Evolutionary conservation across 2,797 vertebrate genomes (phyloP).

Genomic region (Alcedo atthis): DNA sequence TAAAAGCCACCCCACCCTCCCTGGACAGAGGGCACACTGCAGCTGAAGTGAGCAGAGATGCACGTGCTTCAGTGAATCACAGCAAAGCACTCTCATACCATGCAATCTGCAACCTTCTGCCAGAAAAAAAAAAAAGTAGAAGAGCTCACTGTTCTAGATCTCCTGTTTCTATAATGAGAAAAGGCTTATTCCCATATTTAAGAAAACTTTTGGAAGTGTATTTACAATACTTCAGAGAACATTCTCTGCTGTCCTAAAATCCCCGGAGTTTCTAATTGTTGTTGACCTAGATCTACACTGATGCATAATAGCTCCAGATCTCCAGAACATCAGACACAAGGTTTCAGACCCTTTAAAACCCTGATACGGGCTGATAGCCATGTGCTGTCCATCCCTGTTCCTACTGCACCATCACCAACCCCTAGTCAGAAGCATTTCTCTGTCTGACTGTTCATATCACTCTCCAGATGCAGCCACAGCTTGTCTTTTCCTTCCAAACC

Average conservation of each 20-base stretch:
- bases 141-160: neutral
- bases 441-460: rapidly evolving
- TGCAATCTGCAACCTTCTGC: neutral
- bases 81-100: neutral
- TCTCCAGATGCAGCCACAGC: neutral
- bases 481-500: neutral
- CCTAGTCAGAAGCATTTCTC: neutral
- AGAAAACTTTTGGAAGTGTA: neutral
- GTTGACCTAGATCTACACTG: neutral
- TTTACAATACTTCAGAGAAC: neutral
- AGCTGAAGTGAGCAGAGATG: neutral
- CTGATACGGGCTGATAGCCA: neutral
- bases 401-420: neutral
- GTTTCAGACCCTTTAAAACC: neutral
- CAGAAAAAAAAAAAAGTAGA: neutral
- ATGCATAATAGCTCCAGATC: neutral
- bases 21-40: neutral
- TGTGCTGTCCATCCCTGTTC: neutral
- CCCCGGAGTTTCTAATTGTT: neutral
- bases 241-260: neutral
- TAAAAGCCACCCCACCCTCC: neutral
- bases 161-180: neutral
- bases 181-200: neutral
- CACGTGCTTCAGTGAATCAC: neutral
- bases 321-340: neutral